Evolutionary conservation across 2,113 vertebrate species (phyloP).

Genomic region (Sisor rabdophorus): DNA sequence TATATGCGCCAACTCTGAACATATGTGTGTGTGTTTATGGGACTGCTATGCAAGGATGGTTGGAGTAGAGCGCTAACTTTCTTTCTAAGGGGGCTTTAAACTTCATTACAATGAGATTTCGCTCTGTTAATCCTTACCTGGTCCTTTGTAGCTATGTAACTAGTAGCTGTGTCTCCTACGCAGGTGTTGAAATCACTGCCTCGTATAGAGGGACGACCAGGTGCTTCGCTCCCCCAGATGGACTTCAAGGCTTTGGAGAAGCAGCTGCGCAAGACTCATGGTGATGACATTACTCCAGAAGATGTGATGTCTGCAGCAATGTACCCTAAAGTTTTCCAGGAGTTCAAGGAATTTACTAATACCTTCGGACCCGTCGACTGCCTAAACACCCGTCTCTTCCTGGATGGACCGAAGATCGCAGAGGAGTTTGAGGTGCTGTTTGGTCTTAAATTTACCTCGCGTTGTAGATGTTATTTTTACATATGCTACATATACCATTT

Average conservation of each 20-base stretch:
- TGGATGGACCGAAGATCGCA: constrained; percentile 88
- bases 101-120: background rate
- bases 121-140: background rate
- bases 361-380: constrained; percentile 83
- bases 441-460: background rate
- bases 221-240: constrained; percentile 78
- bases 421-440: constrained; percentile 85
- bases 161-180: background rate
- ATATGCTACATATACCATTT: background rate
- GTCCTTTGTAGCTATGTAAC: background rate
- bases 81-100: constrained; percentile 4
- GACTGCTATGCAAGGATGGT: constrained; percentile 1
- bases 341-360: constrained; percentile 80
- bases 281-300: constrained; percentile 80
- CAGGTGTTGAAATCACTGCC: constrained; percentile 86
- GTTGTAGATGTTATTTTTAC: background rate
- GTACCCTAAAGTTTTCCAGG: constrained; percentile 88
- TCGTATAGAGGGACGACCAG: constrained; percentile 82
- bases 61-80: constrained; percentile 4
- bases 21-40: background rate
- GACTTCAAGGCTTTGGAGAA: constrained; percentile 77
- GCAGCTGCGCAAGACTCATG: constrained; percentile 67
- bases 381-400: constrained; percentile 85
- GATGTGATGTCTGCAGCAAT: constrained; percentile 90
- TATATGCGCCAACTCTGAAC: constrained; percentile 7